A percentile compares a stretch with the other conserved stretches of the same genome.
Evolutionary conservation across 2,113 vertebrate species (phyloP).

Genomic region (Microcebus ravelobensis): DNA sequence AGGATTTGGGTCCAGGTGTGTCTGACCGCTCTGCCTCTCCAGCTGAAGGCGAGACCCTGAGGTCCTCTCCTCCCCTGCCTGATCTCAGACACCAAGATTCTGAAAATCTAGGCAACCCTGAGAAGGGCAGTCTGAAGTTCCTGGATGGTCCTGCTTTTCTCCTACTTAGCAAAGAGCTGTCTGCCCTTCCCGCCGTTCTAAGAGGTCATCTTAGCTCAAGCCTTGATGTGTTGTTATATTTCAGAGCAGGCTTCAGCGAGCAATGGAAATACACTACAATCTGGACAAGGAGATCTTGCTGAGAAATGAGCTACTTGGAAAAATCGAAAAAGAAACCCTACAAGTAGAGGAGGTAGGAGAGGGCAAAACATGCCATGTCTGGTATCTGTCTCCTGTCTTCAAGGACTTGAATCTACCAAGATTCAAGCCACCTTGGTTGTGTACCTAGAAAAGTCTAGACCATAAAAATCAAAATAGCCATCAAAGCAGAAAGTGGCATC

Average conservation of each 20-base stretch:
- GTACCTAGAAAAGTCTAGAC: not conserved
- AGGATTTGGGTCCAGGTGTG: not conserved
- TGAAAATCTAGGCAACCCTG: not conserved
- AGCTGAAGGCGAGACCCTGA: not conserved
- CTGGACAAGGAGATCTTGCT: slow-evolving; percentile 83
- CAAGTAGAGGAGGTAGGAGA: slow-evolving; percentile 85
- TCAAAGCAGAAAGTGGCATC: not conserved
- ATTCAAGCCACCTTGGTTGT: not conserved
- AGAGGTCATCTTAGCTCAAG: not conserved
- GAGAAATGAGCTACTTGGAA: slow-evolving; percentile 83
- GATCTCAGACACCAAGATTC: not conserved
- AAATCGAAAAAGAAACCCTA: slow-evolving; percentile 81
- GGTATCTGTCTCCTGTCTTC: not conserved
- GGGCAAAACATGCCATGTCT: not conserved
- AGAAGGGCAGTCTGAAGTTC: not conserved
- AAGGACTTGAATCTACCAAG: not conserved
- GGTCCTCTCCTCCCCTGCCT: too few species aligned
- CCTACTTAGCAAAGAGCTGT: not conserved
- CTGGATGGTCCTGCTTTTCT: not conserved
- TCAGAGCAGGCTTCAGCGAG: slow-evolving; percentile 84
- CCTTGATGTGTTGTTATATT: slow-evolving; percentile 40
- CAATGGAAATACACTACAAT: slow-evolving; percentile 55
- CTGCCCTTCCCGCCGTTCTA: fast-evolving
- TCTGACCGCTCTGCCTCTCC: not conserved
- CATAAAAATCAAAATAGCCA: not conserved